Conservation (phyloP, 2,888 invertebrate species). For the Drosophila neonasuta region DNA sequence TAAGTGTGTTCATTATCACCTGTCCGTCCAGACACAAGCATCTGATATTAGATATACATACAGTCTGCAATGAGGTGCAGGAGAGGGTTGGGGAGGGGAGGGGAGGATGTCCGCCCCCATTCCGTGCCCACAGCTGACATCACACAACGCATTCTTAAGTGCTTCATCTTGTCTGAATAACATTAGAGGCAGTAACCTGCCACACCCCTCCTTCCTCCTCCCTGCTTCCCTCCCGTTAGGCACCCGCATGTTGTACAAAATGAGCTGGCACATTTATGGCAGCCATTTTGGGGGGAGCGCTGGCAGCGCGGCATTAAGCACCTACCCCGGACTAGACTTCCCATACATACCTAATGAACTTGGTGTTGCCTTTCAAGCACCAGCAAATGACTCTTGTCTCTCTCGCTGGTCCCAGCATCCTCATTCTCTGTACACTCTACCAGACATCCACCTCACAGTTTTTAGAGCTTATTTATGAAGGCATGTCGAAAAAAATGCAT, state of each 20-base stretch:
- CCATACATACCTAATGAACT: constrained; percentile 73
- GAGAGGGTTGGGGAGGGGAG: not conserved
- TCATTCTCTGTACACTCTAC: not conserved
- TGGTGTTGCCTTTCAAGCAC: constrained; percentile 52
- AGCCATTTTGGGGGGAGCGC: constrained; percentile 60
- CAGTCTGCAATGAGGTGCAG: not conserved
- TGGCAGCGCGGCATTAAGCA: constrained; percentile 57
- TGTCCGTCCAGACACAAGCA: constrained; percentile 50
- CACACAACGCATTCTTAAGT: constrained; percentile 72
- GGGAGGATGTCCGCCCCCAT: not conserved
- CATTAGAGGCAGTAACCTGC: constrained; percentile 59
- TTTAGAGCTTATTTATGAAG: constrained; percentile 55
- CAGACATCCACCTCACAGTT: not conserved
- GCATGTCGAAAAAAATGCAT: constrained; percentile 63
- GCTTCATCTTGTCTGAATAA: constrained; percentile 78
- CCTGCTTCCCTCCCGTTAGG: not conserved
- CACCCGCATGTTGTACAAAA: constrained; percentile 45
- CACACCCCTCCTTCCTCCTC: not conserved
- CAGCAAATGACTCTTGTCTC: constrained; percentile 37
- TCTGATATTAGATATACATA: constrained; percentile 38
- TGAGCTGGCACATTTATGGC: constrained; percentile 77
- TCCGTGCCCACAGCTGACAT: constrained; percentile 50
- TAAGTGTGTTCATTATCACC: constrained; percentile 75
- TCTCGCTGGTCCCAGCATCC: constrained; percentile 5
- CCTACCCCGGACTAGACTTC: constrained; percentile 42